A percentile compares a stretch with the other conserved stretches of the same genome.
phyloP scores from a whole-genome alignment of 2,797 vertebrate species.

The Erpetoichthys calabaricus region DNA sequence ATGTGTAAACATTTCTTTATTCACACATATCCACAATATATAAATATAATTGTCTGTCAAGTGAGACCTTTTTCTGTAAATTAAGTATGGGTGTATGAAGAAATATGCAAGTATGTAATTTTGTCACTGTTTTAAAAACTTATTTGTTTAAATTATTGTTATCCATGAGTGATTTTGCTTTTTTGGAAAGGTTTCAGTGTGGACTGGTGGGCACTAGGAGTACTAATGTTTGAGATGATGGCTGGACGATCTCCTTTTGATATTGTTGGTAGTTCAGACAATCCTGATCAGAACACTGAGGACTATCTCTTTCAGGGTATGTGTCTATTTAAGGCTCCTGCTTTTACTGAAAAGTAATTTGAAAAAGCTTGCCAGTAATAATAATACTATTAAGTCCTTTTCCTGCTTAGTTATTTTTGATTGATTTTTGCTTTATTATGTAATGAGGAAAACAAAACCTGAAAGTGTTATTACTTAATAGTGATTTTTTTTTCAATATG shows the following conservation, averaged over 20 bases:
- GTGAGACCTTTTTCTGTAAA: too few species aligned
- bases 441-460: too few species aligned
- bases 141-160: not conserved
- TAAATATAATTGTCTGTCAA: too few species aligned
- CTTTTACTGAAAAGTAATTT: slow-evolving; percentile 11
- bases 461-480: too few species aligned
- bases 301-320: slow-evolving; percentile 97
- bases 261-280: slow-evolving; percentile 93
- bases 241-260: slow-evolving; percentile 91
- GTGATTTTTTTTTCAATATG: too few species aligned
- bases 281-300: slow-evolving; percentile 97
- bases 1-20: slow-evolving; percentile 1
- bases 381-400: too few species aligned
- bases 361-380: slow-evolving; percentile 2
- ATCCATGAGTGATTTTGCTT: too few species aligned
- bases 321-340: slow-evolving; percentile 6
- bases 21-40: not conserved
- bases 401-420: too few species aligned
- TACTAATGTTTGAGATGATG: slow-evolving; percentile 99
- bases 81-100: too few species aligned
- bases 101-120: too few species aligned
- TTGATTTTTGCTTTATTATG: too few species aligned
- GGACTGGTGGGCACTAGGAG: slow-evolving; percentile 94
- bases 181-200: slow-evolving; percentile 75
- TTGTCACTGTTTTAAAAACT: not conserved